Evolutionary conservation across 2,113 vertebrate genomes (phyloP).

Genomic region (Cepphus grylle): DNA sequence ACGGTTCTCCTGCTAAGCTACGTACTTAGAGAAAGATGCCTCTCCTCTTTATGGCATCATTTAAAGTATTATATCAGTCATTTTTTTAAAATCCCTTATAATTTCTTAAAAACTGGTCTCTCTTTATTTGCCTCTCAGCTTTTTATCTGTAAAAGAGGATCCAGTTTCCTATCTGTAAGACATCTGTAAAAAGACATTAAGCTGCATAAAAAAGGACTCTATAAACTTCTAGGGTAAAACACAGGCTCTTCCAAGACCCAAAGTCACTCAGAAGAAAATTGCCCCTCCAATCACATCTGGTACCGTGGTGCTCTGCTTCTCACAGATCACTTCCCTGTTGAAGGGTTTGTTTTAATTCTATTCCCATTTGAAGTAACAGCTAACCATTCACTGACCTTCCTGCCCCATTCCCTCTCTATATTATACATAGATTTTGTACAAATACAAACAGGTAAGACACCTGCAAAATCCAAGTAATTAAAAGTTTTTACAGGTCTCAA

Average conservation of each 20-base stretch:
- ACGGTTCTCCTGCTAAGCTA: background rate
- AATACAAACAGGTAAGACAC: background rate
- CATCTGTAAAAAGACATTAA: background rate
- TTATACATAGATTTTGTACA: background rate
- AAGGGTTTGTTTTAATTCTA: background rate
- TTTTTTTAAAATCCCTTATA: background rate
- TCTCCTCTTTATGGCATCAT: background rate
- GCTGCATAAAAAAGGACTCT: background rate
- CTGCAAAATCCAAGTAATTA: background rate
- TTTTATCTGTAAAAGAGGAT: background rate
- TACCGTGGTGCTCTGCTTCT: fast-evolving
- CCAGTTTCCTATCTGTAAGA: background rate
- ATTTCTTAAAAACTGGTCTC: background rate
- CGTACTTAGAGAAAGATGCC: background rate
- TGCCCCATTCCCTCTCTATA: background rate
- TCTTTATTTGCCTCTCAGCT: background rate
- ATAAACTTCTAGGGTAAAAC: background rate
- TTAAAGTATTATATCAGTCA: background rate
- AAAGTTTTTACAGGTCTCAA: background rate
- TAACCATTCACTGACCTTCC: background rate
- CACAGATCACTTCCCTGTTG: background rate
- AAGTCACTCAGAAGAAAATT: background rate
- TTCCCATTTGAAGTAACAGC: background rate
- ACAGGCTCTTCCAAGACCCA: background rate
- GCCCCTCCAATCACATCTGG: background rate